These are phyloP conservation scores for Choristoneura fumiferana DNA, from an alignment of 1,140 invertebrate species.

Conservation along the genomic window DNA sequence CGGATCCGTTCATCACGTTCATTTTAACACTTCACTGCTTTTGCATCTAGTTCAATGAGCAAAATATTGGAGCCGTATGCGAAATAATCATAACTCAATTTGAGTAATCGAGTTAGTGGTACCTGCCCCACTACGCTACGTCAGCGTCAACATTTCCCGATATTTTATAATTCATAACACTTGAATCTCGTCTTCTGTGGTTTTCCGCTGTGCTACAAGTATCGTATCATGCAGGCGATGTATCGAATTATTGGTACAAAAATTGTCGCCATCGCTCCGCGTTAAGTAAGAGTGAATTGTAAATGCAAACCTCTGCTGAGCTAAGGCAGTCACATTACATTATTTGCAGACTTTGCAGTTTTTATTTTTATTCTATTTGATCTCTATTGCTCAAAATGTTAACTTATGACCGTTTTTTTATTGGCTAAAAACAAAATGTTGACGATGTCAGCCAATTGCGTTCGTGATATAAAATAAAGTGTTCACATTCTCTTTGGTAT, in stretches of 20 bases:
- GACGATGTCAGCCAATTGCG: not conserved
- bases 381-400: not conserved
- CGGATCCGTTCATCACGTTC: constrained; percentile 59
- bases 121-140: constrained; percentile 11
- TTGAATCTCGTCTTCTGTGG: not conserved
- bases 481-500: too few relatives aligned
- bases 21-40: constrained; percentile 42
- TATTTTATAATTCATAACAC: constrained; percentile 14
- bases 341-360: too few relatives aligned
- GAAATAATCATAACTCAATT: constrained; percentile 51
- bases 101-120: constrained; percentile 54
- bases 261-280: constrained; percentile 12
- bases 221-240: not conserved
- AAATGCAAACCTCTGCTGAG: too few relatives aligned
- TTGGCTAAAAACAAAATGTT: not conserved
- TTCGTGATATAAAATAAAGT: too few relatives aligned
- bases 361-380: constrained; percentile 6
- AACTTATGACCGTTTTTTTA: not conserved
- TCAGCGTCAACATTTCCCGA: not conserved
- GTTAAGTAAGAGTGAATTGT: too few relatives aligned
- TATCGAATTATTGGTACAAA: constrained; percentile 1
- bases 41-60: constrained; percentile 52
- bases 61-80: constrained; percentile 42
- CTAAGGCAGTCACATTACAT: too few relatives aligned
- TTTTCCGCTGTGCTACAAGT: constrained; percentile 11